Percentiles rank a stretch among this genome's conserved stretches.
These are phyloP conservation scores for Caenorhabditis remanei DNA, from an alignment of 1,140 invertebrate species.

Conservation along the genomic window DNA sequence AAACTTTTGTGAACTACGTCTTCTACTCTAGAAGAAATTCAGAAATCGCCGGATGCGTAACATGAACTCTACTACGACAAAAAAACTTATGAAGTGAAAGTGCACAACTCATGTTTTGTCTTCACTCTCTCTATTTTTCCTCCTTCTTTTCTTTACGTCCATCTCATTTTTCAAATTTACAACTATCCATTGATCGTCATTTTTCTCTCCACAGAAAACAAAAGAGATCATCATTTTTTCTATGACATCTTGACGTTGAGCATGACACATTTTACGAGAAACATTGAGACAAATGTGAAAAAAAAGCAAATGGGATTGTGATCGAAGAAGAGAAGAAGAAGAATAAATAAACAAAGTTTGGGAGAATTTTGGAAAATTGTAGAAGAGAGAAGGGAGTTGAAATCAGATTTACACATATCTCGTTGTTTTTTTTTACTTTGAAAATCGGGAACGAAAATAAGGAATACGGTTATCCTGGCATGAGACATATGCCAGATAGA, in stretches of 20 bases:
- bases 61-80: slow-evolving; percentile 15
- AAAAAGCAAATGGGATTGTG: slow-evolving; percentile 22
- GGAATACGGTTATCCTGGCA: no score
- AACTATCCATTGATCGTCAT: slow-evolving; percentile 45
- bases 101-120: slow-evolving; percentile 7
- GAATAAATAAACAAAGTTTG: slow-evolving; percentile 3
- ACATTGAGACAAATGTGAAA: slow-evolving; percentile 46
- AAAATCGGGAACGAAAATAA: no score
- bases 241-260: slow-evolving; percentile 32
- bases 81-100: neutral
- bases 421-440: neutral
- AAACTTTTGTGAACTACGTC: no score
- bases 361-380: neutral
- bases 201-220: neutral
- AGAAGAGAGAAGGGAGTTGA: neutral
- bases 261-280: slow-evolving; percentile 51
- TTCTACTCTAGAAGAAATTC: neutral
- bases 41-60: slow-evolving; percentile 24
- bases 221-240: slow-evolving; percentile 23
- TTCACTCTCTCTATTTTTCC: neutral
- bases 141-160: neutral
- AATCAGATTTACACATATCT: neutral
- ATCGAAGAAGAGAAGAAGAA: slow-evolving; percentile 4
- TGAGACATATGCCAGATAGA: no score
- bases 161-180: slow-evolving; percentile 55